Conservation (phyloP, 2,797 vertebrate species). For the Myoxocephalus aenaeus region DNA sequence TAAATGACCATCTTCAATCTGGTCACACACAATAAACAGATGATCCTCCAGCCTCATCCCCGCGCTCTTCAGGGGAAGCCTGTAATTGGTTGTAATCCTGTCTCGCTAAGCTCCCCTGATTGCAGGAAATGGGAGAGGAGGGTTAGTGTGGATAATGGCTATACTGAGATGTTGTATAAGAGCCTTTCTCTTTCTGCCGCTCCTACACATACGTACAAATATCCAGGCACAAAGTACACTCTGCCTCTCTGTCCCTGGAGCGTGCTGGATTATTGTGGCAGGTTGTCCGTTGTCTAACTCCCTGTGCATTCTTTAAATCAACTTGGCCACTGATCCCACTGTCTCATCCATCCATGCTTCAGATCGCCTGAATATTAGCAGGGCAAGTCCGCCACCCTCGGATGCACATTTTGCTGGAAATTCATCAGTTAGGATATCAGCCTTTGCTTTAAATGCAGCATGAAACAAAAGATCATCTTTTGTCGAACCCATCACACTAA, state of each 20-base stretch:
- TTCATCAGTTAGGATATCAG: not conserved
- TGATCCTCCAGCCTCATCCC: slow-evolving; percentile 55
- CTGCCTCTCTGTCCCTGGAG: slow-evolving; percentile 47
- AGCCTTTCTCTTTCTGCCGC: slow-evolving; percentile 28
- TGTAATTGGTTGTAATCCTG: slow-evolving; percentile 81
- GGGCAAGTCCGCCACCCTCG: not conserved
- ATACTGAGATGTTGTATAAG: slow-evolving; percentile 61
- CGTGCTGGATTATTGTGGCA: slow-evolving; percentile 60
- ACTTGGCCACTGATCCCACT: slow-evolving; percentile 22
- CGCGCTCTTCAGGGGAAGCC: slow-evolving; percentile 52
- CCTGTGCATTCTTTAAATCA: slow-evolving; percentile 48
- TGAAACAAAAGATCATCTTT: not conserved
- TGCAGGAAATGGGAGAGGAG: slow-evolving; percentile 62
- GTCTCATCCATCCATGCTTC: slow-evolving; percentile 15
- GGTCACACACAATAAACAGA: slow-evolving; percentile 60
- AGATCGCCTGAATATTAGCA: slow-evolving; percentile 34
- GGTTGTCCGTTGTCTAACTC: slow-evolving; percentile 60
- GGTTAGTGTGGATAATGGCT: slow-evolving; percentile 63
- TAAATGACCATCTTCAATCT: slow-evolving; percentile 55
- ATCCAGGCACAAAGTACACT: slow-evolving; percentile 56
- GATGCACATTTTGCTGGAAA: not conserved
- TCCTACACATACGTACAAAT: slow-evolving; percentile 28
- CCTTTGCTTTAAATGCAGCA: slow-evolving; percentile 7
- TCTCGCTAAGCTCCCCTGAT: slow-evolving; percentile 69
- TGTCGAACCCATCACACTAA: rapidly evolving